Percentiles rank a stretch among this genome's conserved stretches.
Conservation (phyloP, 2,113 vertebrate species). For the Tupaia chinensis region DNA sequence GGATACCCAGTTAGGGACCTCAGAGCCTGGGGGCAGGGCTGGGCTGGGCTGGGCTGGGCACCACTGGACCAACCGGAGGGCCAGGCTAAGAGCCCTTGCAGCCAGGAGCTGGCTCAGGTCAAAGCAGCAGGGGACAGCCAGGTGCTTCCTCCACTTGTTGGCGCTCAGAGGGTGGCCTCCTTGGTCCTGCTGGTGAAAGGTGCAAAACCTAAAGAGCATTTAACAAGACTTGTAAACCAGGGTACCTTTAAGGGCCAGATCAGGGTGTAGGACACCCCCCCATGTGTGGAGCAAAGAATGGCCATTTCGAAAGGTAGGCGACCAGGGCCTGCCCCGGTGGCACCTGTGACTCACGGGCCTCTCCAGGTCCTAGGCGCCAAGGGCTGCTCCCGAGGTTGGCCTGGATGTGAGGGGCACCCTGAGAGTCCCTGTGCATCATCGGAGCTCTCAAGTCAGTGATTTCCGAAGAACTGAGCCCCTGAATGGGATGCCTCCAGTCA, state of each 20-base stretch:
- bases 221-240: conserved; percentile 93
- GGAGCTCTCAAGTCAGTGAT: background rate
- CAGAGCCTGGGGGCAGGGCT: too few species aligned
- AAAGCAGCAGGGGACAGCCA: too few species aligned
- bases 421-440: background rate
- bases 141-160: too few species aligned
- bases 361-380: accelerated
- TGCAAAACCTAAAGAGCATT: conserved; percentile 89
- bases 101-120: too few species aligned
- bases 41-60: too few species aligned
- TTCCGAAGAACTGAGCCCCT: background rate
- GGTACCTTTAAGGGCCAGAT: too few species aligned
- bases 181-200: conserved; percentile 81
- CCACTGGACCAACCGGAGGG: too few species aligned
- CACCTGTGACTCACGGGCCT: too few species aligned
- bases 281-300: conserved; percentile 15
- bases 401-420: too few species aligned
- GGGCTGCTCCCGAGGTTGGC: background rate
- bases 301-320: conserved; percentile 66
- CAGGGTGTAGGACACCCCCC: too few species aligned
- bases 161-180: conserved; percentile 70
- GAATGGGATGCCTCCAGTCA: background rate
- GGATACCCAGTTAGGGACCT: too few species aligned
- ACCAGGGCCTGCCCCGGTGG: conserved; percentile 13
- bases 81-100: too few species aligned